A percentile compares a stretch with the other conserved stretches of the same genome.
Conservation (phyloP, 2,113 vertebrate species). For the Bettongia penicillata region DNA sequence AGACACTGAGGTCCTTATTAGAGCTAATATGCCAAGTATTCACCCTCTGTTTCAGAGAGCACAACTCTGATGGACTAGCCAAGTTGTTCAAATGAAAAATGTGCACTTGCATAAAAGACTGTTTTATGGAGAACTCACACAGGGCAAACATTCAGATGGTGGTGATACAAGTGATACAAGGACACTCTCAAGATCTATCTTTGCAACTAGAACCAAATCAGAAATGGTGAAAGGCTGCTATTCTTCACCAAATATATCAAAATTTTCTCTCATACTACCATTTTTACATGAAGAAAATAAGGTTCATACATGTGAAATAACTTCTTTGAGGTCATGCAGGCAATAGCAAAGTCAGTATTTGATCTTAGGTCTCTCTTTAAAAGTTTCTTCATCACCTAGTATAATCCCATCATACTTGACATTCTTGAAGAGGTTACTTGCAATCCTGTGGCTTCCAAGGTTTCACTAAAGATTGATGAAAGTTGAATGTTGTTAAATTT, state of each 20-base stretch:
- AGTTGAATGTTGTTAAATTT: background rate
- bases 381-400: background rate
- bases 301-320: background rate
- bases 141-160: no score
- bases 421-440: background rate
- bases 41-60: no score
- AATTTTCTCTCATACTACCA: background rate
- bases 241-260: background rate
- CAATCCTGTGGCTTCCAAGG: background rate
- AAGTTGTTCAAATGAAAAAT: no score
- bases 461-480: background rate
- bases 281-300: background rate
- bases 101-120: no score
- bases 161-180: no score
- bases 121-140: no score
- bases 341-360: background rate
- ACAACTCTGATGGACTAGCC: no score
- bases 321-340: background rate
- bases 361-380: background rate
- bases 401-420: background rate
- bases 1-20: no score
- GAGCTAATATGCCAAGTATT: no score
- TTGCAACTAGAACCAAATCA: background rate
- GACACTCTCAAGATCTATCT: background rate
- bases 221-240: background rate